Evolutionary conservation across 2,797 vertebrate species (phyloP).

Genomic region (Bradypodion pumilum): DNA sequence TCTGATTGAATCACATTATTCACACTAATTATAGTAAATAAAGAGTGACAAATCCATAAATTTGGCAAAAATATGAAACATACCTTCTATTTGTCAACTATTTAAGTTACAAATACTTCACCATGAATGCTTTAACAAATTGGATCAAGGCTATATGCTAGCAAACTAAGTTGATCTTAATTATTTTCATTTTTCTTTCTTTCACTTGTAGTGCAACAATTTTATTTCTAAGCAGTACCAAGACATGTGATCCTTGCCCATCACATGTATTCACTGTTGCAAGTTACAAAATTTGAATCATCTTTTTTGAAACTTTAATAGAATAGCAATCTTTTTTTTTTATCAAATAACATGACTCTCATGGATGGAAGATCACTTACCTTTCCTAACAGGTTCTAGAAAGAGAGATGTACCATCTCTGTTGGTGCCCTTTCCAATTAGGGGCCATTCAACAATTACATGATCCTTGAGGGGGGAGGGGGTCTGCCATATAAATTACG

Average conservation of each 20-base stretch:
- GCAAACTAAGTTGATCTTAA: not conserved
- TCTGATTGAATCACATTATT: not conserved
- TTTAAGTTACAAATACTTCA: conserved; percentile 51
- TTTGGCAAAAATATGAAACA: conserved; percentile 61
- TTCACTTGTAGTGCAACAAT: too few species aligned
- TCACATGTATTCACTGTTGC: too few species aligned
- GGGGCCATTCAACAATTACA: too few species aligned
- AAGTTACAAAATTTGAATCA: too few species aligned
- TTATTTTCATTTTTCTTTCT: too few species aligned
- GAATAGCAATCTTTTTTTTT: not conserved
- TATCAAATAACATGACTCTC: too few species aligned
- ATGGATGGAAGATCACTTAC: too few species aligned
- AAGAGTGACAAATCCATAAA: conserved; percentile 65
- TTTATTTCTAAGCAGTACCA: not conserved
- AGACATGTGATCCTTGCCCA: not conserved
- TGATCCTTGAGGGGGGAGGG: too few species aligned
- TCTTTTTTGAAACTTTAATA: not conserved
- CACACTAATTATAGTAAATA: conserved; percentile 38
- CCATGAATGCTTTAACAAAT: conserved; percentile 31
- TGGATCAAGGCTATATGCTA: conserved; percentile 8
- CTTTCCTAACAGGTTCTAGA: not conserved
- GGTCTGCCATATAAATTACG: too few species aligned
- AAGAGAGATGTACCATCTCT: not conserved
- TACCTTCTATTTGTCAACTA: conserved; percentile 51
- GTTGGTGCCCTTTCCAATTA: not conserved